phyloP scores from a whole-genome alignment of 2,113 vertebrate species.

The Circaetus cinerascens region DNA sequence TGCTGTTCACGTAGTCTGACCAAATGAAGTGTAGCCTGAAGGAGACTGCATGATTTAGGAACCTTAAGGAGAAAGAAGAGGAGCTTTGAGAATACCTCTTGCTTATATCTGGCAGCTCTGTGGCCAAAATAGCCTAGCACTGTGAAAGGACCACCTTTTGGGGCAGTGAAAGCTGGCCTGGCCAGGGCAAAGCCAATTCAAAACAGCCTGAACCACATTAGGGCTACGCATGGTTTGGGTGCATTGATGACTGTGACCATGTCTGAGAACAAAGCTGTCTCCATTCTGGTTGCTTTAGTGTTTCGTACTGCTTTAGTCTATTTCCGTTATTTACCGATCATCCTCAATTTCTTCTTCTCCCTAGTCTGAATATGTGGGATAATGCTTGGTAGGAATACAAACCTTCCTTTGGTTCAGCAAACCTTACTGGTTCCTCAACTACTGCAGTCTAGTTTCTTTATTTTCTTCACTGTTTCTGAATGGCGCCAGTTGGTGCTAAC shows the following conservation, averaged over 20 bases:
- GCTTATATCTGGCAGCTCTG: neutral
- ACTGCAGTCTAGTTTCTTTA: neutral
- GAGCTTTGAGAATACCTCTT: neutral
- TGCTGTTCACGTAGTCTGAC: neutral
- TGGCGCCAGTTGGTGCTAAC: neutral
- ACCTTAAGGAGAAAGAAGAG: neutral
- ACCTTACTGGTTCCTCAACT: neutral
- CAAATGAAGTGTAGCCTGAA: neutral
- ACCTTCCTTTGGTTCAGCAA: neutral
- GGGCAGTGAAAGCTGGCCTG: neutral
- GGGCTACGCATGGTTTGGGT: neutral
- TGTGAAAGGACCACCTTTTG: neutral
- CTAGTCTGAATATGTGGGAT: neutral
- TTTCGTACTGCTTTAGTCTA: neutral
- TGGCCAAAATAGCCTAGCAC: neutral
- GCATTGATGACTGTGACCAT: neutral
- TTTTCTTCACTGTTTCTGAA: neutral
- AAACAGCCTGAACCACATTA: neutral
- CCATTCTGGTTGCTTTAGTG: neutral
- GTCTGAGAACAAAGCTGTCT: neutral
- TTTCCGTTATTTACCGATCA: neutral
- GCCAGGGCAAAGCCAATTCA: neutral
- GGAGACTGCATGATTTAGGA: neutral
- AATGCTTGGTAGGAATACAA: neutral
- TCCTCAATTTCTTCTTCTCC: neutral